Base-by-base conservation (phyloP, 2,888 invertebrate genomes). In the Artemia sinica region DNA sequence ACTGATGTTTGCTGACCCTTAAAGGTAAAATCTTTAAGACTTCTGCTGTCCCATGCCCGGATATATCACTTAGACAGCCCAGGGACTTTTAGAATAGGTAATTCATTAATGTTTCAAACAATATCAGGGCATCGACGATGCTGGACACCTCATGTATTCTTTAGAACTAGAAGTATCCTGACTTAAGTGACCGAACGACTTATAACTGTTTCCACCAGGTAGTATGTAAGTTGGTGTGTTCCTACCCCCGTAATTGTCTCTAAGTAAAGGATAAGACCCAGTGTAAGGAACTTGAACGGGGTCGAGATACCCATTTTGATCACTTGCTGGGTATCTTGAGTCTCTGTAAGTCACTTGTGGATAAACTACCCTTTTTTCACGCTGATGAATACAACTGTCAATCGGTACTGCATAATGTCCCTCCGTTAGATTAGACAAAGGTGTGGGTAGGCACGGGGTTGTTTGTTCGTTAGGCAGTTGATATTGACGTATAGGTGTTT, bases 401-500 rank as follows among this genome's bases (percentile, higher is more conserved):
- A 58, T 58, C 14, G 58, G 58, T 9, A 58, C 58, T 58, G 58
- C 58, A 10, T 58, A 58, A 58, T 58, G 58, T 10, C 58, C 58
- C 18, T 58, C 58, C 10, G 58, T 10, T 14, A 58, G 18, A 58
- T 58, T 58, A 8, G 58, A 58, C 18, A 8, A n/a, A 8, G 58
- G 58, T n/a, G 58, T 58, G 58, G 58, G 58, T 14, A 58, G 58
- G 58, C 58, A 58, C n/a, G 58, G 58, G 58, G 58, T 58, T 10
- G 58, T 18, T 10, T 58, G 58, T 18, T 58, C 58, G 8, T n/a
- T 58, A 14, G 58, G 58, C 14, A 58, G 58, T n/a, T n/a, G n/a
- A 18, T 58, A 58, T 18, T 58, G 58, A 14, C 58, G 8, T n/a
- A n/a, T n/a, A 1, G 58, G 58, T 58, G 58, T n/a, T 58, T 58